A percentile compares a stretch with the other conserved stretches of the same genome.
Conservation (phyloP, 1,140 invertebrate species). For the Drosophila saltans region DNA sequence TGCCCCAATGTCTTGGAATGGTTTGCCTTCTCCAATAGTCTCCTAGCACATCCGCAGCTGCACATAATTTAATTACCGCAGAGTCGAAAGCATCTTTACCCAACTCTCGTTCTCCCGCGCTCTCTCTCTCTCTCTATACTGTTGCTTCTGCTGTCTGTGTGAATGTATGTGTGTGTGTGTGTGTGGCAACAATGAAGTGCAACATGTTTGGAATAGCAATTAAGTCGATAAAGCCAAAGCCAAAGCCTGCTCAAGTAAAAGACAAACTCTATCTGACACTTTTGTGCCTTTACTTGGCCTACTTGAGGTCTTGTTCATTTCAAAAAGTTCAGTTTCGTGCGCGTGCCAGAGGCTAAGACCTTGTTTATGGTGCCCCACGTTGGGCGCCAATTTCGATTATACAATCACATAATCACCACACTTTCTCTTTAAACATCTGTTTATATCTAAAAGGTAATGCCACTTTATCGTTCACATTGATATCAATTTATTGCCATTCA, state of each 20-base stretch:
- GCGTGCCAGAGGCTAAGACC: neutral
- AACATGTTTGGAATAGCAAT: constrained; percentile 78
- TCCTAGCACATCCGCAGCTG: constrained; percentile 33
- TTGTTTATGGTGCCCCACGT: neutral
- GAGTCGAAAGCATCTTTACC: constrained; percentile 33
- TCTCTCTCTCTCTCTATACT: neutral
- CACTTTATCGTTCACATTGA: neutral
- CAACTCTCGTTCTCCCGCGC: neutral
- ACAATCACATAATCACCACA: neutral
- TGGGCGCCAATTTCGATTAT: constrained; percentile 3
- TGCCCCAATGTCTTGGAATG: constrained; percentile 36
- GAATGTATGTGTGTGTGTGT: constrained; percentile 16
- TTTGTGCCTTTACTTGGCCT: neutral
- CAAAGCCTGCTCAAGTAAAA: constrained; percentile 25
- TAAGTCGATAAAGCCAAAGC: constrained; percentile 50
- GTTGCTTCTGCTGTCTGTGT: neutral
- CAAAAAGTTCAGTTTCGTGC: neutral
- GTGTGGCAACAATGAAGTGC: constrained; percentile 65
- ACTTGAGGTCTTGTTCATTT: neutral
- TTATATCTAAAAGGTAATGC: neutral
- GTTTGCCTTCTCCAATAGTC: neutral
- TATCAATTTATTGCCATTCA: constrained; percentile 13
- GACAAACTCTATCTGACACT: constrained; percentile 9
- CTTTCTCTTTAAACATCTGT: neutral
- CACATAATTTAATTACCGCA: constrained; percentile 78